Conservation (phyloP, 2,888 invertebrate genomes). For the Eustalomyia histrio region DNA sequence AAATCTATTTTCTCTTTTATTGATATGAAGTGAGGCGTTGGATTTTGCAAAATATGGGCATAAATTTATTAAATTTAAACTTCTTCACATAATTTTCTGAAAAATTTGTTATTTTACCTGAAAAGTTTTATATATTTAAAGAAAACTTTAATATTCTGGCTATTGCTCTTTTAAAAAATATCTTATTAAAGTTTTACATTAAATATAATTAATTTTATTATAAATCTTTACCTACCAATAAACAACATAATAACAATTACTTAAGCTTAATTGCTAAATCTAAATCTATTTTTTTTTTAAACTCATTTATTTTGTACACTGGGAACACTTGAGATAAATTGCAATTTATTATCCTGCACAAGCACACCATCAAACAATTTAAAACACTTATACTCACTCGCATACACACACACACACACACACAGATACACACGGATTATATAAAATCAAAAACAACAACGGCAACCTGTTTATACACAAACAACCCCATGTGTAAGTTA, state of each 20-base stretch:
- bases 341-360: constrained; percentile 47
- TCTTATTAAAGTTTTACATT: no score
- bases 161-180: no score
- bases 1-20: no score
- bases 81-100: no score
- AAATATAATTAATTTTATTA: no score
- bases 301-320: constrained; percentile 26
- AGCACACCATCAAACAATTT: constrained; percentile 8
- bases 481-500: not conserved
- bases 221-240: no score
- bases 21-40: no score
- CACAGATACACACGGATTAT: not conserved
- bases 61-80: no score
- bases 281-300: constrained; percentile 25
- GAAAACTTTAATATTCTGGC: no score
- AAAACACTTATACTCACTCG: not conserved
- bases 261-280: constrained; percentile 35
- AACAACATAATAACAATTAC: constrained; percentile 31
- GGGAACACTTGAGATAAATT: constrained; percentile 57
- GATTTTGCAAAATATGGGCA: no score
- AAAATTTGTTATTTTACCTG: no score
- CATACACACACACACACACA: not conserved
- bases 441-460: not conserved
- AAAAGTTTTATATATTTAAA: no score
- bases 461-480: not conserved